phyloP scores from a whole-genome alignment of 1,140 invertebrate genomes.

The Trachymyrmex septentrionalis region DNA sequence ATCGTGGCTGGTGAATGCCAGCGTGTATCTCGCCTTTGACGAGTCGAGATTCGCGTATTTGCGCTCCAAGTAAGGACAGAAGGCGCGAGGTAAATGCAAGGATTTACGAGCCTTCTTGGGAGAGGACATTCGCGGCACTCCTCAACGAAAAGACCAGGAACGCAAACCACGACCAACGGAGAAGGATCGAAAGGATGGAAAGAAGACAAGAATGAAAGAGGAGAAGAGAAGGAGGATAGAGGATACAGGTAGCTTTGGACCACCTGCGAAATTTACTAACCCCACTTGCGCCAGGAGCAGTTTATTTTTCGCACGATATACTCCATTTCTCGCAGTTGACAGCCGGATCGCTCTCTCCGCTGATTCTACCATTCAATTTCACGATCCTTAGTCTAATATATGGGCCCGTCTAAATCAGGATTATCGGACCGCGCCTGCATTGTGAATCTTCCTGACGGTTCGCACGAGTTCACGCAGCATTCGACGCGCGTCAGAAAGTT shows the following conservation, averaged over 20 bases:
- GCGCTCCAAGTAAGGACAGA: conserved; percentile 53
- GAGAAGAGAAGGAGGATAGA: background rate
- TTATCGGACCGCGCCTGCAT: conserved; percentile 74
- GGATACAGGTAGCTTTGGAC: conserved; percentile 59
- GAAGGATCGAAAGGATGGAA: conserved; percentile 7
- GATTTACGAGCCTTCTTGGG: conserved; percentile 75
- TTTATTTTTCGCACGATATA: conserved; percentile 75
- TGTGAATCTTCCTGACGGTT: conserved; percentile 60
- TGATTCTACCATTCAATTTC: conserved; percentile 82
- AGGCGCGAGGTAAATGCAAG: conserved; percentile 71
- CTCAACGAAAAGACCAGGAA: conserved; percentile 47
- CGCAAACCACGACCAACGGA: conserved; percentile 30
- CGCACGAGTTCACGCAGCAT: conserved; percentile 33
- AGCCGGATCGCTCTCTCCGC: conserved; percentile 59
- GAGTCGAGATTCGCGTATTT: conserved; percentile 70
- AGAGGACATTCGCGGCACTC: conserved; percentile 58
- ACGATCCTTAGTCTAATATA: conserved; percentile 81
- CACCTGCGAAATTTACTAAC: conserved; percentile 79
- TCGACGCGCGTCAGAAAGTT: conserved; percentile 8
- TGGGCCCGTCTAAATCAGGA: conserved; percentile 80
- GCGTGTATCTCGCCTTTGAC: conserved; percentile 24
- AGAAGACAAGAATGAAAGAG: background rate
- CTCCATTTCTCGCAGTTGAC: conserved; percentile 49
- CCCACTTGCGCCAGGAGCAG: conserved; percentile 49
- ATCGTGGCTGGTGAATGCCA: conserved; percentile 15